Percentiles rank a stretch among this genome's conserved stretches.
Evolutionary conservation across 2,797 vertebrate genomes (phyloP).

Genomic region (Australoheros facetus): DNA sequence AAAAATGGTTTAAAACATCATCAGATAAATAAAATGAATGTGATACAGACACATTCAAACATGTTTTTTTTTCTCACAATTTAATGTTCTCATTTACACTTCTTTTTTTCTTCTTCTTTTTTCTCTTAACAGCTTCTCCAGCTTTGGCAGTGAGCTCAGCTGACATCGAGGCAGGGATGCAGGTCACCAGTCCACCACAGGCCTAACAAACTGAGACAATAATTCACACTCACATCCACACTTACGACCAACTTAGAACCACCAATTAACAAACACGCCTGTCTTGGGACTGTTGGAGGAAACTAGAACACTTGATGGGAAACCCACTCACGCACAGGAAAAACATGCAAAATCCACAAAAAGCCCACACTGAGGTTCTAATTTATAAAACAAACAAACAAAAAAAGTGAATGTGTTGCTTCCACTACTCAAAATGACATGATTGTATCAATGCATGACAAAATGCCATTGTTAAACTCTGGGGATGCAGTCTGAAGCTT

Average conservation of each 20-base stretch:
- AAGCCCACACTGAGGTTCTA: neutral
- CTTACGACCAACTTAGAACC: neutral
- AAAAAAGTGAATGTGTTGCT: neutral
- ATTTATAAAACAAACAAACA: neutral
- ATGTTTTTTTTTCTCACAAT: neutral
- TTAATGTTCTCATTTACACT: neutral
- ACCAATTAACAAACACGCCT: neutral
- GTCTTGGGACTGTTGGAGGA: neutral
- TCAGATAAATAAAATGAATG: neutral
- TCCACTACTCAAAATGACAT: neutral
- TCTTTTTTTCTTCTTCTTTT: neutral
- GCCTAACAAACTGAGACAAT: neutral
- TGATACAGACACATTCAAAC: neutral
- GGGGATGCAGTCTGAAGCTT: neutral
- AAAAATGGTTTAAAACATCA: neutral
- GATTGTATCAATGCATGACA: neutral
- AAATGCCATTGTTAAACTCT: neutral
- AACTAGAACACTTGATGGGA: neutral
- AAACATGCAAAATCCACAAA: neutral
- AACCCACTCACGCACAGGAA: neutral
- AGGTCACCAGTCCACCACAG: neutral
- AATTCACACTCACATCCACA: neutral
- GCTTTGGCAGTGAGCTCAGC: neutral
- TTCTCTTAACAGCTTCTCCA: neutral
- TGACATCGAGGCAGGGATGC: neutral